A percentile compares a stretch with the other conserved stretches of the same genome.
These are phyloP conservation scores for Conus betulinus DNA, from an alignment of 1,140 invertebrate species.

Conservation along the genomic window DNA sequence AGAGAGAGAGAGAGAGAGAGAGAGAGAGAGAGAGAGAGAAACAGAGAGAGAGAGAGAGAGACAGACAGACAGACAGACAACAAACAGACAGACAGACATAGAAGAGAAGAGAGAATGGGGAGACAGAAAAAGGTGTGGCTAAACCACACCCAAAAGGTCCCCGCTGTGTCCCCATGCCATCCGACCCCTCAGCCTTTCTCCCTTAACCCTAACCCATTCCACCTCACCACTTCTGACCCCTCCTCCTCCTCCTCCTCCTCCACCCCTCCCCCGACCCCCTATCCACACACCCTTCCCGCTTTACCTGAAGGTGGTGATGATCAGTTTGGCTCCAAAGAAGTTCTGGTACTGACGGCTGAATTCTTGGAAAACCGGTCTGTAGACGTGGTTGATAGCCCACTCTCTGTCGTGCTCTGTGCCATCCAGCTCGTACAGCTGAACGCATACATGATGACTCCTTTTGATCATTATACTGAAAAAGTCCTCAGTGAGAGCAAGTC, in stretches of 20 bases:
- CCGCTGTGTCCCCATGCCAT: neutral
- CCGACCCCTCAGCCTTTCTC: neutral
- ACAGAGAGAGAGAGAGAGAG: too few species aligned
- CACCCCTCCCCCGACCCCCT: too few species aligned
- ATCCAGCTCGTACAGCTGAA: conserved; percentile 31
- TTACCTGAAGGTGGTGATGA: conserved; percentile 81
- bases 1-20: too few species aligned
- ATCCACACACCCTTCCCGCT: too few species aligned
- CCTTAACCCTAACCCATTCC: neutral
- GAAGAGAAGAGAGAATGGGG: neutral
- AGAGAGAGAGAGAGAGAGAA: too few species aligned
- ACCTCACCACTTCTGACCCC: neutral
- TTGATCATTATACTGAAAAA: too few species aligned
- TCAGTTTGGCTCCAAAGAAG: conserved; percentile 84
- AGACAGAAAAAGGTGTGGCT: neutral
- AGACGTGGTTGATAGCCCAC: conserved; percentile 77
- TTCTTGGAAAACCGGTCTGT: conserved; percentile 78
- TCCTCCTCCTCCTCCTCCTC: too few species aligned
- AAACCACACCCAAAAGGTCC: neutral
- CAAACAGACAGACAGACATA: too few species aligned
- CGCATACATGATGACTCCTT: too few species aligned
- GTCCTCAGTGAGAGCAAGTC: too few species aligned
- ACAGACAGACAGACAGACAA: too few species aligned
- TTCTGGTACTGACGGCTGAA: conserved; percentile 82
- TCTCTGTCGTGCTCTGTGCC: conserved; percentile 56